A percentile compares a stretch with the other conserved stretches of the same genome.
Evolutionary conservation across 2,888 invertebrate species (phyloP).

Genomic region (Trimorus sp.): DNA sequence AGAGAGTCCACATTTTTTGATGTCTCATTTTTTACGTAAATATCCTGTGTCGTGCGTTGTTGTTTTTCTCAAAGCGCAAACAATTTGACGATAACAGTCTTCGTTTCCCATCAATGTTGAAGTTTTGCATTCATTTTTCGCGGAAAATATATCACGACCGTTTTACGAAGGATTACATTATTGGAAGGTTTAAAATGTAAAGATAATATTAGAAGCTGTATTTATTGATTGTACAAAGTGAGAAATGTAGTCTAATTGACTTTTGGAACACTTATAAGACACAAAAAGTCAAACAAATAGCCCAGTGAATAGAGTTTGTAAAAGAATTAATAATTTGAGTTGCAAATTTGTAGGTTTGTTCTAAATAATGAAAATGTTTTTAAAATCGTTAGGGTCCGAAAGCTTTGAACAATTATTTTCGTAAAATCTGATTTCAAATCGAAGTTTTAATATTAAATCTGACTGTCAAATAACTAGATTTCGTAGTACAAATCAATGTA

Average conservation of each 20-base stretch:
- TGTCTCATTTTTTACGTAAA: constrained; percentile 15
- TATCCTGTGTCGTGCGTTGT: constrained; percentile 11
- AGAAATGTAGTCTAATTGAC: constrained; percentile 17
- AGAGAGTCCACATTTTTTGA: constrained; percentile 13
- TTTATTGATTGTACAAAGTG: constrained; percentile 27
- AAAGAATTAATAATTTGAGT: constrained; percentile 3
- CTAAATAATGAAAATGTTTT: no score
- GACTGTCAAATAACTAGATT: no score
- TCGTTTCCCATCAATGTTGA: constrained; percentile 10
- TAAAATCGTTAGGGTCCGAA: no score
- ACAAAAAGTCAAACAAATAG: constrained; percentile 7
- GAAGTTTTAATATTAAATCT: no score
- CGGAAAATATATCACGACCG: constrained; percentile 25
- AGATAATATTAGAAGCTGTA: constrained; percentile 18
- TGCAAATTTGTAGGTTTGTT: no score
- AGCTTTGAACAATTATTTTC: no score
- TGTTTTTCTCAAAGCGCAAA: constrained; percentile 2
- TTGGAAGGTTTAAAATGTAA: constrained; percentile 22
- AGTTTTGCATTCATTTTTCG: constrained; percentile 27
- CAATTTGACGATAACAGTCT: constrained; percentile 19
- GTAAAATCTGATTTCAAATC: no score
- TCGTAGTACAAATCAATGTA: no score
- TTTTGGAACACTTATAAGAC: constrained; percentile 6
- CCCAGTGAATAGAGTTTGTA: neutral
- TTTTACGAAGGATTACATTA: constrained; percentile 18